Conservation (phyloP, 2,797 vertebrate species). For the Numenius phaeopus region DNA sequence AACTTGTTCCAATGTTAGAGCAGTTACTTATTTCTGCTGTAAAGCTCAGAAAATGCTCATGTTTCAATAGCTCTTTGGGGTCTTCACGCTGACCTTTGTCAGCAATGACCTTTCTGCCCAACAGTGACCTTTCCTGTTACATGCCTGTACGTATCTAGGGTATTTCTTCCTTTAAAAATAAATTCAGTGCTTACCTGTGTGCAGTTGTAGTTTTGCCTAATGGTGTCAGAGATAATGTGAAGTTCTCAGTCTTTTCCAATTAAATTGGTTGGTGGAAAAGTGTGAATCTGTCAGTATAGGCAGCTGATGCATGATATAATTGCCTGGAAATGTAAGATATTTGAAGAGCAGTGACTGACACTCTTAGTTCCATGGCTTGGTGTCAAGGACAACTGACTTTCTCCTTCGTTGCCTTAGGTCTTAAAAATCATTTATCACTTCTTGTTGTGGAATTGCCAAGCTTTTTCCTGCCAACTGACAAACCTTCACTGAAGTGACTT, state of each 20-base stretch:
- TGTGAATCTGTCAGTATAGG: background rate
- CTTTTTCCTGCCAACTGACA: background rate
- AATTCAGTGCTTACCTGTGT: background rate
- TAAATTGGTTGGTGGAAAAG: background rate
- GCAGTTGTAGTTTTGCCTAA: background rate
- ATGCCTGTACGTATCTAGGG: background rate
- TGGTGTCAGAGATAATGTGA: background rate
- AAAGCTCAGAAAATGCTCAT: background rate
- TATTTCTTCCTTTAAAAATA: background rate
- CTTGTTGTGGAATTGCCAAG: background rate
- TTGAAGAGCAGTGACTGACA: background rate
- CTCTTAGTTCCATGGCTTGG: background rate
- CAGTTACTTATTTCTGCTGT: background rate
- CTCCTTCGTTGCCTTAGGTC: background rate
- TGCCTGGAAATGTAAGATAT: background rate
- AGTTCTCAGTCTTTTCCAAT: background rate
- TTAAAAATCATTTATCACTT: background rate
- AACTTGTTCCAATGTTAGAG: background rate
- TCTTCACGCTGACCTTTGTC: background rate
- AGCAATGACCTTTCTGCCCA: background rate
- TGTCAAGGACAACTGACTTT: background rate
- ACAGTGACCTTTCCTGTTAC: background rate
- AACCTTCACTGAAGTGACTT: background rate
- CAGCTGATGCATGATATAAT: background rate
- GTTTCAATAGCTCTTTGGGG: background rate